phyloP scores from a whole-genome alignment of 2,797 vertebrate genomes.

The Bradypus variegatus region DNA sequence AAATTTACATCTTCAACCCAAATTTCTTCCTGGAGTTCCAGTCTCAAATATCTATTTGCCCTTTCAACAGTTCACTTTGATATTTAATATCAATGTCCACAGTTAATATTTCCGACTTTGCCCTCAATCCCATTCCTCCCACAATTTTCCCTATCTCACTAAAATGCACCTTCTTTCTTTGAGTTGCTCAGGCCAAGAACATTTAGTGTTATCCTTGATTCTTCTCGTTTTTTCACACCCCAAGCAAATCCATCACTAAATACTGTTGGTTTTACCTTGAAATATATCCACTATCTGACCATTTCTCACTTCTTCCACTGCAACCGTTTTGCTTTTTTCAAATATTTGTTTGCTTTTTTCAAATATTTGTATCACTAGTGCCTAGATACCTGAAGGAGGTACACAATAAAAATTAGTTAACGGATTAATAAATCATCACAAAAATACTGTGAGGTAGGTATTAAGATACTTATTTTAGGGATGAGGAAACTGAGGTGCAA shows the following conservation, averaged over 20 bases:
- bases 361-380: background rate
- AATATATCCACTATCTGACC: background rate
- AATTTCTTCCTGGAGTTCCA: background rate
- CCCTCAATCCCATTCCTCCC: background rate
- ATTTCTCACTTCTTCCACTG: background rate
- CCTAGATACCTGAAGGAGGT: background rate
- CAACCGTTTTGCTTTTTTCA: background rate
- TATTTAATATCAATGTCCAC: background rate
- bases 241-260: background rate
- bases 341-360: background rate
- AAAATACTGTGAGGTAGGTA: background rate
- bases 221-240: background rate
- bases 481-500: background rate
- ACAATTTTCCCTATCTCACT: background rate
- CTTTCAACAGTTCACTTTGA: background rate
- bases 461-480: background rate
- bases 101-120: background rate
- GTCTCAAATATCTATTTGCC: background rate
- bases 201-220: background rate
- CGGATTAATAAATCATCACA: background rate
- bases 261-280: background rate
- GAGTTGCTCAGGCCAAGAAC: background rate
- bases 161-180: background rate
- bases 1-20: background rate
- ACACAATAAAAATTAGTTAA: background rate